Base-by-base conservation (phyloP, 2,113 vertebrate genomes). In the Prunella himalayana region DNA sequence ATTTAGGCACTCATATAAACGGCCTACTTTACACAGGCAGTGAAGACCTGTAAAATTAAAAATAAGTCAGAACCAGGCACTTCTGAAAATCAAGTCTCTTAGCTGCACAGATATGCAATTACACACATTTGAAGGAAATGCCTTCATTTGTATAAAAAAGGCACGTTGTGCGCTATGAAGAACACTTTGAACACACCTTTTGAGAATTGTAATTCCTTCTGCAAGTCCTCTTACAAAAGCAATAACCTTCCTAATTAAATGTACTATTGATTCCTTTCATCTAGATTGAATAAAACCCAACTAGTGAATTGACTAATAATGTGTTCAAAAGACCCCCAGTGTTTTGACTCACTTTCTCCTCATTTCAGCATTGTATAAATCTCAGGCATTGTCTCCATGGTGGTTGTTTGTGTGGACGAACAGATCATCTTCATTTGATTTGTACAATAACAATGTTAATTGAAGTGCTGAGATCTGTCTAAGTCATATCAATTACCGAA, bases 231-330 rank as follows among this genome's bases (percentile, higher is more conserved):
- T 94, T 78, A 91, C n/a, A 78, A 89, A 94, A 96, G 73, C 71
- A 96, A 94, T 94, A 96, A 92, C 68, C 15, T 12, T 86, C 60
- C 51, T 95, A 93, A 96, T 95, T 95, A 97, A 95, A 95, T 95
- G 50, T 81, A 64, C 68, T 53, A 95, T 94, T 89, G 95, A 97
- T 95, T 84, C 17, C 37, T 86, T 70, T 94, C 83, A 79, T 54
- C 85, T 61, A 66, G 77, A 65, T 15, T 90, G 85, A 96, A 95
- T 88, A 86, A 5, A 5, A 21, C 82, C 49, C 15, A 6, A 89
- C 27, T 24, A 33, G 82, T 51, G 54, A 82, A 65, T 33, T 87
- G 68, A 84, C 82, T n/a, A 72, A 82, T 39, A 86, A 69, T 13
- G 8, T 79, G 50, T 37, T 90, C 63, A 97, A 95, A 94, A 95